Percentiles rank a stretch among this genome's conserved stretches.
phyloP scores from a whole-genome alignment of 2,888 invertebrate genomes.

The Diaprepes abbreviatus region DNA sequence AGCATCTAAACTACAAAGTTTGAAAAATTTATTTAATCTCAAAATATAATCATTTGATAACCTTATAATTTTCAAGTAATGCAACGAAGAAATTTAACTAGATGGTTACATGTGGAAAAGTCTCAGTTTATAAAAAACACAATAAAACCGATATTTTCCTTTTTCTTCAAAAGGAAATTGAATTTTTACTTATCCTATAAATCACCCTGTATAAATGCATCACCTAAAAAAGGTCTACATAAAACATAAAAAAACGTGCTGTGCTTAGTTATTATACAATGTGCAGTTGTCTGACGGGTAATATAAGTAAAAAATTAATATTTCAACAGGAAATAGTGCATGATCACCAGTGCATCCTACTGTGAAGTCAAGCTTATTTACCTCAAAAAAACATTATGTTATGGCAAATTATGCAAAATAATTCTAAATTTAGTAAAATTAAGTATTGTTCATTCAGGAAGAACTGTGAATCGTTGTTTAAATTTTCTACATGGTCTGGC shows the following conservation, averaged over 20 bases:
- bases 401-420: slow-evolving; percentile 32
- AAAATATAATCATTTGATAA: too few relatives aligned
- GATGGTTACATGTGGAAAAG: too few relatives aligned
- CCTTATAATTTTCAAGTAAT: too few relatives aligned
- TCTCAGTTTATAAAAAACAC: too few relatives aligned
- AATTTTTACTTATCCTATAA: too few relatives aligned
- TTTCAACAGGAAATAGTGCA: slow-evolving; percentile 38
- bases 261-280: slow-evolving; percentile 9
- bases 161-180: too few relatives aligned
- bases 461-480: neutral
- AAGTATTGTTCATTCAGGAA: neutral
- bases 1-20: too few relatives aligned
- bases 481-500: neutral
- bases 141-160: too few relatives aligned
- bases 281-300: slow-evolving; percentile 4
- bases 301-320: slow-evolving; percentile 11
- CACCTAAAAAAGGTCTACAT: neutral
- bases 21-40: too few relatives aligned
- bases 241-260: neutral
- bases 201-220: neutral
- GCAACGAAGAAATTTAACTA: too few relatives aligned
- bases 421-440: slow-evolving; percentile 1
- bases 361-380: slow-evolving; percentile 41
- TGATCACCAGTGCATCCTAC: slow-evolving; percentile 37
- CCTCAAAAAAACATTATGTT: slow-evolving; percentile 20